A percentile compares a stretch with the other conserved stretches of the same genome.
Evolutionary conservation across 2,113 vertebrate genomes (phyloP).

Genomic region (Strix aluco): DNA sequence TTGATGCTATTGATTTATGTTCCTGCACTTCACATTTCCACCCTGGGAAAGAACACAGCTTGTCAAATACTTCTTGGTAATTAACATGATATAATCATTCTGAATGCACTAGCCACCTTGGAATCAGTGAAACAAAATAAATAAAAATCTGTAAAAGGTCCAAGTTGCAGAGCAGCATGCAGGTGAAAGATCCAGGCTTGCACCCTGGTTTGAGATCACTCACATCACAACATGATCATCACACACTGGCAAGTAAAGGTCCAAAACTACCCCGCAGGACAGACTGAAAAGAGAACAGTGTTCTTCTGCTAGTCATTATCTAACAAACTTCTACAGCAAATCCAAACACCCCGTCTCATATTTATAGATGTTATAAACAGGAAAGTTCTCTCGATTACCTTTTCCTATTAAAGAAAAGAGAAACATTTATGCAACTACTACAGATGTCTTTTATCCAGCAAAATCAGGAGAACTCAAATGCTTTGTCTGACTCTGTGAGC

Average conservation of each 20-base stretch:
- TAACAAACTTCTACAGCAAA: constrained; percentile 1
- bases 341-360: constrained; percentile 47
- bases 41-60: not conserved
- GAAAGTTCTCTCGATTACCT: constrained; percentile 33
- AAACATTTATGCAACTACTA: constrained; percentile 48
- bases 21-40: not conserved
- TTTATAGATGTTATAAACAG: constrained; percentile 67
- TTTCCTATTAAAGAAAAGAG: constrained; percentile 30
- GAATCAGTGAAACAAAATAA: not conserved
- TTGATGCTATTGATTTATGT: not conserved
- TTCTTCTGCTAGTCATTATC: not conserved
- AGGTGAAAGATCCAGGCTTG: not conserved
- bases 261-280: not conserved
- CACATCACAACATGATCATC: rapidly evolving
- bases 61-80: not conserved
- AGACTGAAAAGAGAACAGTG: not conserved
- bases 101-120: not conserved
- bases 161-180: not conserved
- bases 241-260: not conserved
- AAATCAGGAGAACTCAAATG: not conserved
- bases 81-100: not conserved
- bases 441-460: constrained; percentile 34
- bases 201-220: not conserved
- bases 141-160: not conserved
- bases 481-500: not conserved